Percentiles rank a stretch among this genome's conserved stretches.
phyloP scores from a whole-genome alignment of 2,888 invertebrate species.

The Eristalis intricaria region DNA sequence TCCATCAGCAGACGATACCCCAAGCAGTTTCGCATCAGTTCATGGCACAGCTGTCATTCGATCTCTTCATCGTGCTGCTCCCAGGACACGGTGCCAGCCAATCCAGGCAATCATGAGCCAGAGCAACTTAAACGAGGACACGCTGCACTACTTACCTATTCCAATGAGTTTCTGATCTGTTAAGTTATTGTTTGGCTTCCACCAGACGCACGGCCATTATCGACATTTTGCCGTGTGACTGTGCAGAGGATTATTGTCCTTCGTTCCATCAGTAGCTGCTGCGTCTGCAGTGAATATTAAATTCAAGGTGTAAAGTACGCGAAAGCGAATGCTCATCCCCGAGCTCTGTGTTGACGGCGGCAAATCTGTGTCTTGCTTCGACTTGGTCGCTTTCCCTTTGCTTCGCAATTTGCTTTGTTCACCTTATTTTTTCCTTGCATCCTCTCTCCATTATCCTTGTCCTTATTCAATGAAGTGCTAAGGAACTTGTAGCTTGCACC shows the following conservation, averaged over 20 bases:
- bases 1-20: not conserved
- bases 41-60: not conserved
- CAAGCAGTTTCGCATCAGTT: not conserved
- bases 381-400: not conserved
- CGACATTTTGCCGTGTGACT: not conserved
- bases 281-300: not conserved
- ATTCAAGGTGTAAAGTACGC: not conserved
- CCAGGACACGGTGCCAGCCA: no score
- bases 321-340: not conserved
- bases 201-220: not conserved
- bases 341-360: not conserved
- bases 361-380: not conserved
- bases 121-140: not conserved
- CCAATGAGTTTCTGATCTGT: not conserved
- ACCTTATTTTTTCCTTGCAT: not conserved
- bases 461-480: not conserved
- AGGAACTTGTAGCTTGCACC: slow-evolving; percentile 7
- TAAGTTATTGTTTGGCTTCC: not conserved
- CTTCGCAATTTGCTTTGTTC: not conserved
- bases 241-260: not conserved
- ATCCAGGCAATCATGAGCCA: not conserved
- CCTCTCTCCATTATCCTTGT: not conserved
- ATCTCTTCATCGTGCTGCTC: not conserved
- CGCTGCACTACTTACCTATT: not conserved
- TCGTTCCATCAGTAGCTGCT: not conserved